Conservation (phyloP, 2,888 invertebrate species). For the Xestoiulus laeticollis region DNA sequence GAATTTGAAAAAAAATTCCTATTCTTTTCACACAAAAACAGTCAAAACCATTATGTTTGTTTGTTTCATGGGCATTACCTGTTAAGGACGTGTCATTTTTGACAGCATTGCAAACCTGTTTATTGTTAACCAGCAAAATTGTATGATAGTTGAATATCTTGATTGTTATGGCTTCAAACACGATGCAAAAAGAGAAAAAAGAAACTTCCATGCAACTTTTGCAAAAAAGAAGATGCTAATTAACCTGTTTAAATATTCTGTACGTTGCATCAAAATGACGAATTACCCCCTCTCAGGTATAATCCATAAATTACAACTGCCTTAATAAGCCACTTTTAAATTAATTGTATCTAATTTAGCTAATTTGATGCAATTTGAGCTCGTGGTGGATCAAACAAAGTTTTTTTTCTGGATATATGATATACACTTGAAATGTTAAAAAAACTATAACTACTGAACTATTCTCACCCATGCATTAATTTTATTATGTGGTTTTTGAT, state of each 20-base stretch:
- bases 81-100: background rate
- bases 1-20: too few relatives aligned
- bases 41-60: too few relatives aligned
- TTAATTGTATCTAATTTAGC: background rate
- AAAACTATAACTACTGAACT: background rate
- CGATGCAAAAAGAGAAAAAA: background rate
- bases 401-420: background rate
- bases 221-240: background rate
- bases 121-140: background rate
- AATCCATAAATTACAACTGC: background rate
- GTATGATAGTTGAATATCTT: background rate
- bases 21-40: too few relatives aligned
- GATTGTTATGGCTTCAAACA: background rate
- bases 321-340: background rate
- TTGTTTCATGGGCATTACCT: background rate
- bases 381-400: background rate
- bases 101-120: background rate
- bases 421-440: background rate
- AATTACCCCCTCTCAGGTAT: background rate
- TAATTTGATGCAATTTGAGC: background rate
- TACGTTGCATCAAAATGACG: background rate
- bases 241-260: background rate
- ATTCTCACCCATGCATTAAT: background rate
- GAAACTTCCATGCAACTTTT: background rate
- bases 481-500: background rate